Percentiles rank a stretch among this genome's conserved stretches.
Conservation (phyloP, 2,888 invertebrate species). For the Tiliacea citrago region DNA sequence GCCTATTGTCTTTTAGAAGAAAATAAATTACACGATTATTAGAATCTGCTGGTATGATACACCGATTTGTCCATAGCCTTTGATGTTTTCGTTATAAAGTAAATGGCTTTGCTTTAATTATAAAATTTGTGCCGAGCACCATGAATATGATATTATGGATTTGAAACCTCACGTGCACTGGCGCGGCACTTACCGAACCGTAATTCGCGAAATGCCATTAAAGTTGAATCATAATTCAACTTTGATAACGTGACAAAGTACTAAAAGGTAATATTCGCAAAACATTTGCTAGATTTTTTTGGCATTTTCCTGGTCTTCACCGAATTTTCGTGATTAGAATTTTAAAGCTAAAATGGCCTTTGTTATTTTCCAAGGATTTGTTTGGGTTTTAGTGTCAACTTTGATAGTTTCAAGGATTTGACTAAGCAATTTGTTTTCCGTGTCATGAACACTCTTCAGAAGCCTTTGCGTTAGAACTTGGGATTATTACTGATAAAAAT, state of each 20-base stretch:
- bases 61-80: neutral
- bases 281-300: conserved; percentile 33
- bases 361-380: conserved; percentile 29
- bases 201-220: too few species aligned
- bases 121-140: neutral
- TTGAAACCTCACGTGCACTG: neutral
- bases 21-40: neutral
- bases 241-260: conserved; percentile 7
- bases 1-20: neutral
- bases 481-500: neutral
- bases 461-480: neutral
- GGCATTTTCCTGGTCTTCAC: conserved; percentile 56
- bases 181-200: neutral
- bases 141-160: conserved; percentile 10
- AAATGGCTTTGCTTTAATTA: neutral
- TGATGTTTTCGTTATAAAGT: neutral
- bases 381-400: conserved; percentile 8
- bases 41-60: neutral
- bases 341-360: conserved; percentile 32
- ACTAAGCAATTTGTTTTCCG: conserved; percentile 13
- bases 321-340: conserved; percentile 56
- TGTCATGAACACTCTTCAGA: conserved; percentile 16
- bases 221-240: conserved; percentile 4
- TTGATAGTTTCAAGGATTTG: conserved; percentile 14
- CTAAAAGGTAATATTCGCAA: conserved; percentile 19